These are phyloP conservation scores for Drosophila kurseongensis DNA, from an alignment of 1,140 invertebrate species.

Conservation along the genomic window DNA sequence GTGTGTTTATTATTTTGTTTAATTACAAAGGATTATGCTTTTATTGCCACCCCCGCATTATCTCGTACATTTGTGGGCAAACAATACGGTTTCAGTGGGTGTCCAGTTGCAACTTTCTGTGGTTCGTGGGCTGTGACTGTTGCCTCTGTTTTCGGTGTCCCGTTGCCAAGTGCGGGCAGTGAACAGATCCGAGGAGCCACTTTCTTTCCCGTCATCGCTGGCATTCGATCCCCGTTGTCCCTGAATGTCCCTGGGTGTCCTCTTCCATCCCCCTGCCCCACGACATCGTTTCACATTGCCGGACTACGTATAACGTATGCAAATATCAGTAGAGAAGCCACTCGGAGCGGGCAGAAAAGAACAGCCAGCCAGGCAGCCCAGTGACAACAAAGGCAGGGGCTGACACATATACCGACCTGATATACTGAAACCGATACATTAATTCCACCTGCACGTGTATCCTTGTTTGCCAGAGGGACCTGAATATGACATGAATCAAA, in stretches of 20 bases:
- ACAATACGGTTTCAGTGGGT: background rate
- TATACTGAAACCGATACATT: slow-evolving; percentile 2
- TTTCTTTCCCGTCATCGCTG: slow-evolving; percentile 5
- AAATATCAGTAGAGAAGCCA: slow-evolving; percentile 10
- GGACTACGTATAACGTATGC: background rate
- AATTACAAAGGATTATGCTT: background rate
- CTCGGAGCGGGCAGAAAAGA: slow-evolving; percentile 4
- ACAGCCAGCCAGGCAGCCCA: background rate
- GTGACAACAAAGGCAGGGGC: background rate
- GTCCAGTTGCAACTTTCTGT: background rate
- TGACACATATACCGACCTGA: background rate
- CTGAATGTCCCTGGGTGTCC: background rate
- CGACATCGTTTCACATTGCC: background rate
- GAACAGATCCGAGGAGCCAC: slow-evolving; percentile 6
- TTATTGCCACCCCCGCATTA: background rate
- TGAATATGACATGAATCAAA: slow-evolving; percentile 3
- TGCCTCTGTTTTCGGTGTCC: slow-evolving; percentile 1
- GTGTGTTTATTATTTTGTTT: too few relatives aligned
- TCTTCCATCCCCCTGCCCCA: background rate
- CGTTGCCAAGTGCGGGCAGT: background rate
- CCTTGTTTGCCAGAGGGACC: background rate
- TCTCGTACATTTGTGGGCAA: too few relatives aligned
- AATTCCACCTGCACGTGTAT: slow-evolving; percentile 2
- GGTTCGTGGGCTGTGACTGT: background rate
- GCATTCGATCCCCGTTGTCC: slow-evolving; percentile 3